Conservation (phyloP, 2,888 invertebrate species). For the Hirtodrosophila alboralis region DNA sequence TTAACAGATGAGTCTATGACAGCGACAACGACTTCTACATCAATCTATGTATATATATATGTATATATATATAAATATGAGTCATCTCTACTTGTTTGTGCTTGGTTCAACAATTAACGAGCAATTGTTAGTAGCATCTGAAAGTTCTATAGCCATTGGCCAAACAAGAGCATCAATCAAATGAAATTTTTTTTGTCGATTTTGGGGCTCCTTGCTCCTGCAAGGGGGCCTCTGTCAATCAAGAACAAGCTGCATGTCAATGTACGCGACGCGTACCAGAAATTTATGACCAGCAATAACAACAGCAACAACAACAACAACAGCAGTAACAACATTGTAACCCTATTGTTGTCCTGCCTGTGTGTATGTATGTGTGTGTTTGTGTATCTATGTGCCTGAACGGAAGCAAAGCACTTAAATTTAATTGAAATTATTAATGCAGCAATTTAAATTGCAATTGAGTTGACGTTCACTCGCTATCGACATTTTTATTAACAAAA, state of each 20-base stretch:
- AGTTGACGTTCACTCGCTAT: constrained; percentile 23
- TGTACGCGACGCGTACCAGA: constrained; percentile 33
- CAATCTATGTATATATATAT: too few species aligned
- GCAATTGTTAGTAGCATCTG: constrained; percentile 41
- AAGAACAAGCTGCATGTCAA: constrained; percentile 55
- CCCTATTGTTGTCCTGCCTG: constrained; percentile 47
- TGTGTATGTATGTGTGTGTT: background rate
- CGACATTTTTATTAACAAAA: too few species aligned
- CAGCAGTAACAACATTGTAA: constrained; percentile 37
- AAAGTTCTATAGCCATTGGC: constrained; percentile 27
- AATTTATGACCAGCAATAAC: constrained; percentile 59
- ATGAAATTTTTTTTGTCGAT: constrained; percentile 40
- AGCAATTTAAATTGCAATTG: constrained; percentile 39
- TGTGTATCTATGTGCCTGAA: background rate
- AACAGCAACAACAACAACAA: constrained; percentile 23
- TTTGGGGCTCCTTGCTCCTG: constrained; percentile 40
- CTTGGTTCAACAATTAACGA: constrained; percentile 46
- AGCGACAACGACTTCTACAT: constrained; percentile 26
- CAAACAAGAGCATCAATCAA: constrained; percentile 75
- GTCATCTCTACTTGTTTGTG: constrained; percentile 34
- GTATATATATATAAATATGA: constrained; percentile 59
- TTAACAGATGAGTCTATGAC: constrained; percentile 47
- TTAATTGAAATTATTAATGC: constrained; percentile 54
- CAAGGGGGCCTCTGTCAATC: constrained; percentile 45
- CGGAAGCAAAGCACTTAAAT: constrained; percentile 42